Base-by-base conservation (phyloP, 1,140 invertebrate genomes). In the Drosophila murphyi region DNA sequence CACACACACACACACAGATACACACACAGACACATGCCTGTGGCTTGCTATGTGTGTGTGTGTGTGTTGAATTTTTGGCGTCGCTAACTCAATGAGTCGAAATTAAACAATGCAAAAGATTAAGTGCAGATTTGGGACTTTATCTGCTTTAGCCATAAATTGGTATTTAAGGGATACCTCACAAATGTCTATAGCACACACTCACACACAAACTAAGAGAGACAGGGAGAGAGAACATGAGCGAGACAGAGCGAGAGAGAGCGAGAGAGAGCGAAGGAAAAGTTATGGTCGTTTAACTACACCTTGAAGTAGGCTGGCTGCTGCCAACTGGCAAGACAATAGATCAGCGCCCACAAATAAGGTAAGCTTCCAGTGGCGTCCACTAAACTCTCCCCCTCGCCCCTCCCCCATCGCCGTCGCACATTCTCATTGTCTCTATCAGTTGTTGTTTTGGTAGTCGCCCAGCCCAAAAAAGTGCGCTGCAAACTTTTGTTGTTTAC, bases 71-170 rank as follows among this genome's bases (percentile, higher is more conserved):
- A 70, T 72, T 76, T 80, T 85, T 78, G 82, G 74, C 60, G 75
- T 71, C 76, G 75, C 71, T 79, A 88, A 88, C 87, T 91, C 90
- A 92, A 91, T 92, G 90, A 92, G 87, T 78, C 90, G 86, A 92
- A 92, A 92, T 92, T 92, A 92, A 90, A 92, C 90, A 92, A 92
- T 92, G 80, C 90, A 90, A 92, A 91, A 92, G 90, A 92, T 92
- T 92, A 92, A 92, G 90, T 92, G 79, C 90, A 92, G 90, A 92
- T 92, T 92, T 92, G 83, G 90, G 90, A 92, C 87, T 92, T 92
- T 92, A 92, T 92, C 87, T 92, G 90, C 87, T 80, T 91, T 83
- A 89, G 90, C 90, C 90, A 92, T 92, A 92, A 92, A 92, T 92
- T 92, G 90, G 90, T 92, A 92, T 92, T 92, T 92, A 92, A 90